phyloP scores from a whole-genome alignment of 92 coral and sea anemone species.

The Muricea muricata region DNA sequence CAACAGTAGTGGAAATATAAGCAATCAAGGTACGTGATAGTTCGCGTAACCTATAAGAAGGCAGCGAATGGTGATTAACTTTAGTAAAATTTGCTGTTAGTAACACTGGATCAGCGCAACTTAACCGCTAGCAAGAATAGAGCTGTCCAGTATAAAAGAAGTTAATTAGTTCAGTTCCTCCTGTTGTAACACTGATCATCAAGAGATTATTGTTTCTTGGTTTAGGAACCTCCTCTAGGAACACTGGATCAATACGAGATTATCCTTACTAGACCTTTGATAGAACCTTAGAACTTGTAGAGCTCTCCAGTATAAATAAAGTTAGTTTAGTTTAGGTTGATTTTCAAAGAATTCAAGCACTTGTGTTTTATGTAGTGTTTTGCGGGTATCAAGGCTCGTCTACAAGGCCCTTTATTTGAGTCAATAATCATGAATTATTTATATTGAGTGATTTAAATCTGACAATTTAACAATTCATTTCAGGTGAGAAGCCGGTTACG shows the following conservation, averaged over 20 bases:
- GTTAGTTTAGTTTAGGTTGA: background rate
- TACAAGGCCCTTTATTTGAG: no score
- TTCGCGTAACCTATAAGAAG: no score
- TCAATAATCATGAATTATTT: no score
- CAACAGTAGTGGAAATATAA: constrained; percentile 27
- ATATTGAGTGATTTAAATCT: background rate
- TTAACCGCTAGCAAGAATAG: background rate
- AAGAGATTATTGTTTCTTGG: background rate
- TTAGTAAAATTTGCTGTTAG: background rate
- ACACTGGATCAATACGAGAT: no score
- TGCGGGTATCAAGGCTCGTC: no score
- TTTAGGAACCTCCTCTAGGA: no score
- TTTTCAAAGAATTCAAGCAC: no score
- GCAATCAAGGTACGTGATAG: constrained; percentile 23
- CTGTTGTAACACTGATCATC: no score
- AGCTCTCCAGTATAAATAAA: background rate
- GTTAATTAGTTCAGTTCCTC: background rate
- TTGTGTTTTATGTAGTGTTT: no score
- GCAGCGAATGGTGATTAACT: no score
- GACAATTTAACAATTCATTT: no score
- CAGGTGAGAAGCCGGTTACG: constrained; percentile 45
- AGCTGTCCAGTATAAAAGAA: background rate
- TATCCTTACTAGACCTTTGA: background rate
- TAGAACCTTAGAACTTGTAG: background rate
- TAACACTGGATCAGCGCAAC: background rate